A percentile compares a stretch with the other conserved stretches of the same genome.
Evolutionary conservation across 23 tunicate genomes (phyloP).

Genomic region (Ciona savignyi): DNA sequence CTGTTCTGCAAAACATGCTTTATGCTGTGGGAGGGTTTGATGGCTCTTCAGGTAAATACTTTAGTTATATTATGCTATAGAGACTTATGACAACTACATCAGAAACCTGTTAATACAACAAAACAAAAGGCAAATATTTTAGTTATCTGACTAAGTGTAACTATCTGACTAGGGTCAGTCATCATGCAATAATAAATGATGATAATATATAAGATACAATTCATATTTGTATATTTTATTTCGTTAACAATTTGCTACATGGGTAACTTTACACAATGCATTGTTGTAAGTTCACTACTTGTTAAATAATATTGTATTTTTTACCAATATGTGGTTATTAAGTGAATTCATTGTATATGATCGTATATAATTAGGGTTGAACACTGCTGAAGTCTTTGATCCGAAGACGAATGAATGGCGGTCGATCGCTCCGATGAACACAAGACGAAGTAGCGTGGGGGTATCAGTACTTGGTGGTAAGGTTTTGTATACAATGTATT

Average conservation of each 20-base stretch:
- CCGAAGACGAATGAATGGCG: conserved; percentile 66
- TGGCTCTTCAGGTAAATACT: conserved; percentile 67
- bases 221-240: too few relatives aligned
- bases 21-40: conserved; percentile 99
- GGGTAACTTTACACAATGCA: not conserved
- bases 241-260: too few relatives aligned
- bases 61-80: not conserved
- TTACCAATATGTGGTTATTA: not conserved
- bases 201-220: too few relatives aligned
- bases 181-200: too few relatives aligned
- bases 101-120: too few relatives aligned
- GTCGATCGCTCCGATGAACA: conserved; percentile 82
- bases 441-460: conserved; percentile 94
- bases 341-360: conserved; percentile 15
- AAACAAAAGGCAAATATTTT: too few relatives aligned
- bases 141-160: too few relatives aligned
- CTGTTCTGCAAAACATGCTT: conserved; percentile 80
- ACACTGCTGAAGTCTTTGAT: conserved; percentile 89
- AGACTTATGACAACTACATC: too few relatives aligned
- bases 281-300: not conserved
- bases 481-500: not conserved
- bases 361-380: conserved; percentile 64
- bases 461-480: conserved; percentile 88
- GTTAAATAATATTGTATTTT: not conserved
- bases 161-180: too few relatives aligned